Evolutionary conservation across 2,888 invertebrate species (phyloP), one percentile per base, ranked within the genome.

Genomic region (Bhutanitis thaidina): DNA sequence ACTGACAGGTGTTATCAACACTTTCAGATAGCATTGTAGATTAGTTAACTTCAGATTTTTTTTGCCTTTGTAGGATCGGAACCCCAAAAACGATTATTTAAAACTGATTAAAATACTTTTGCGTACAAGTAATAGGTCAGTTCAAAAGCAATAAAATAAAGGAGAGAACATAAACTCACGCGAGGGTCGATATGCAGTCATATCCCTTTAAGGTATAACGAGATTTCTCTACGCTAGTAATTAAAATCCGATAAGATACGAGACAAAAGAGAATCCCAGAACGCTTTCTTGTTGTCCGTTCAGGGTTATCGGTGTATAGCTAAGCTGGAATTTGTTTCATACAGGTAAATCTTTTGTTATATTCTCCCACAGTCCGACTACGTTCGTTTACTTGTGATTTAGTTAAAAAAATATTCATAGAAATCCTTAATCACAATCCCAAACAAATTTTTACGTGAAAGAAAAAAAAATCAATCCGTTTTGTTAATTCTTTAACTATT

Each of bases 201-300:
- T 82, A 83, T 81, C 85, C 82, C 77, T 81, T 83, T 82, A 86
- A 85, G 83, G 85, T 71, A 82, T 83, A 87, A 87, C 82, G 69
- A 86, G 85, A 84, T 84, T 84, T 82, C 84, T 81, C 80, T 81
- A 83, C 81, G 77, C 72, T 71, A 75, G 83, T 87, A 87, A 87
- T 89, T 88, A 87, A 87, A 89, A 87, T 87, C 85, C 75, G 88
- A 87, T 89, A 87, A 88, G 84, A 85, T 80, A 77, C 79, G 75
- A 86, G 84, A 88, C 85, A 87, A 88, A 87, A 83, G 83, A 64
- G 75, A 69, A 71, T 77, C 75, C 74, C 29, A 40, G 51, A 44
- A 43, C 64, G 67, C 70, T 71, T 67, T 69, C 70, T 72, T 69
- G 69, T 71, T 62, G 65, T 57, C 64, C 58, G 63, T 58, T 50